phyloP scores from a whole-genome alignment of 2,113 vertebrate species.

The Tichodroma muraria region DNA sequence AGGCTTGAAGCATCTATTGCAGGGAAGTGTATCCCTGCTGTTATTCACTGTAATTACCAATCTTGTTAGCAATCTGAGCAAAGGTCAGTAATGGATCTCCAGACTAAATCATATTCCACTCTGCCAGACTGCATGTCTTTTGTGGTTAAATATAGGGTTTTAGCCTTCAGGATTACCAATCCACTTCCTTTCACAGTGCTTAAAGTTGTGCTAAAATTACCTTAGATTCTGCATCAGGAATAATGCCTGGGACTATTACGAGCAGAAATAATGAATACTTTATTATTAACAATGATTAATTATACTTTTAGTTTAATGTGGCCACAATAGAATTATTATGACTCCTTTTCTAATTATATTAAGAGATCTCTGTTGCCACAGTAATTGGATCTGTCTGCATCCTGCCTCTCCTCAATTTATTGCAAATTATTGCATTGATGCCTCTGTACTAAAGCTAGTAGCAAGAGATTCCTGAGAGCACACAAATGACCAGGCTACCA shows the following conservation, averaged over 20 bases:
- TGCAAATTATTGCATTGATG: background rate
- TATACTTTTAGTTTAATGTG: conserved; percentile 6
- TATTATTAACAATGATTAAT: conserved; percentile 41
- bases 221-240: background rate
- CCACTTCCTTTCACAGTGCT: background rate
- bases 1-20: background rate
- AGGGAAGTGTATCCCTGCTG: background rate
- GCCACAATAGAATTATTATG: conserved; percentile 15
- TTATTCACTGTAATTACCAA: background rate
- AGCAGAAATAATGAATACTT: background rate
- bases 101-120: background rate
- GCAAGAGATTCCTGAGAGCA: background rate
- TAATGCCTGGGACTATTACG: background rate
- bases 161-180: background rate
- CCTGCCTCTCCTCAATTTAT: background rate
- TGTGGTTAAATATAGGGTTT: background rate
- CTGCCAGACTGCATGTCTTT: background rate
- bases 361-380: background rate
- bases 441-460: background rate
- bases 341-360: conserved; percentile 40
- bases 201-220: background rate
- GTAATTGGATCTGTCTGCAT: conserved; percentile 23
- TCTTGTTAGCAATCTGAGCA: background rate
- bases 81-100: conserved; percentile 1
- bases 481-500: conserved; percentile 1